A percentile compares a stretch with the other conserved stretches of the same genome.
Evolutionary conservation across 2,888 invertebrate genomes (phyloP).

Genomic region (Polydrusus cervinus): DNA sequence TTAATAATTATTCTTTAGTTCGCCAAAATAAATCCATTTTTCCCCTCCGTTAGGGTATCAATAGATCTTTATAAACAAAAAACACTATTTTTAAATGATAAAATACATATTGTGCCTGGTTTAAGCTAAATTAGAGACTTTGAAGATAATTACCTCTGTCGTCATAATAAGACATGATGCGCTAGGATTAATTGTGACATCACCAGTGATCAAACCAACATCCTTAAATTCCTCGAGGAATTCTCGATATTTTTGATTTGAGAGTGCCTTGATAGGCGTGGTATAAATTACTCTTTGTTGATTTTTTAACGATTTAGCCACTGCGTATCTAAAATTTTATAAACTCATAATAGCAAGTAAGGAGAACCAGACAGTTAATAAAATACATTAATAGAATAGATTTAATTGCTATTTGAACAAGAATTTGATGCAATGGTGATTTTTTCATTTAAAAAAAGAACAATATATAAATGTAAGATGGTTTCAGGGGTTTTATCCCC

Average conservation of each 20-base stretch:
- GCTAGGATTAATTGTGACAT: constrained; percentile 98
- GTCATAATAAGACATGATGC: constrained; percentile 99
- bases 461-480: no score
- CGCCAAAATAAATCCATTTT: no score
- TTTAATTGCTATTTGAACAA: constrained; percentile 18
- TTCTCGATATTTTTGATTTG: constrained; percentile 99
- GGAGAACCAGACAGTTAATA: neutral
- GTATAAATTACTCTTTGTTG: constrained; percentile 99
- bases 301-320: constrained; percentile 93
- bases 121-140: no score
- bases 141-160: constrained; percentile 96
- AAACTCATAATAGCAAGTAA: neutral
- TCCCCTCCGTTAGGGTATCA: no score
- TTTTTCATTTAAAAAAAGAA: no score
- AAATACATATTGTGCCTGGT: no score
- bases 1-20: no score
- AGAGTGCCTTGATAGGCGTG: constrained; percentile 98
- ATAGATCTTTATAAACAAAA: no score
- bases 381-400: neutral
- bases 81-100: no score
- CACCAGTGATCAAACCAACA: constrained; percentile 98
- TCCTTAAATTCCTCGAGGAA: constrained; percentile 98
- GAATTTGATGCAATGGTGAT: neutral
- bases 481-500: no score
- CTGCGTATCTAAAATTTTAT: constrained; percentile 83